Conservation (phyloP, 37 sponge, comb jelly and placozoan species). For the Ianthella basta region DNA sequence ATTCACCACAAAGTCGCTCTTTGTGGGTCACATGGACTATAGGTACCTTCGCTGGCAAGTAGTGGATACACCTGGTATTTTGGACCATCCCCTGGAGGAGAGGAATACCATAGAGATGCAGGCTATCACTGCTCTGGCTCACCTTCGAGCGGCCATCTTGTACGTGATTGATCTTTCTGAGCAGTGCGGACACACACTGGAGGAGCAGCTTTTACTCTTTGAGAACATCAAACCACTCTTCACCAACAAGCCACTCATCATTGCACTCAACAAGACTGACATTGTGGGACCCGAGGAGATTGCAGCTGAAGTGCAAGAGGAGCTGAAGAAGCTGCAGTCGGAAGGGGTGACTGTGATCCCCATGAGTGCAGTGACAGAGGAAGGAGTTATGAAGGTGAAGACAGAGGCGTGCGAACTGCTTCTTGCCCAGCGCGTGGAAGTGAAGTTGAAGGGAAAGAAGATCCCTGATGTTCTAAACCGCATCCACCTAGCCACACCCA, state of each 20-base stretch:
- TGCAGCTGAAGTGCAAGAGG: slow-evolving; percentile 46
- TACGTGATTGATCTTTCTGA: slow-evolving; percentile 96
- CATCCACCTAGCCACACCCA: slow-evolving; percentile 91
- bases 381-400: slow-evolving; percentile 89
- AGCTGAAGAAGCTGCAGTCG: slow-evolving; percentile 60
- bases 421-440: slow-evolving; percentile 90
- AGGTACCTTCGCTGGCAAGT: slow-evolving; percentile 98
- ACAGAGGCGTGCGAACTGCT: slow-evolving; percentile 88
- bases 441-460: slow-evolving; percentile 94
- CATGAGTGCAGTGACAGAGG: slow-evolving; percentile 97
- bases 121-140: slow-evolving; percentile 99
- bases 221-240: slow-evolving; percentile 95
- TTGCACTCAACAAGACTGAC: slow-evolving; percentile 96
- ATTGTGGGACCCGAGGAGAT: slow-evolving; percentile 77
- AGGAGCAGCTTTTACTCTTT: slow-evolving; percentile 92
- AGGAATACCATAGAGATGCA: slow-evolving; percentile 99
- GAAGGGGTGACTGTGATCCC: slow-evolving; percentile 77
- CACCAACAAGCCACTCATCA: slow-evolving; percentile 89
- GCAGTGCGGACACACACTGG: slow-evolving; percentile 95
- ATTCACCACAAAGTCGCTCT: slow-evolving; percentile 99
- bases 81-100: slow-evolving; percentile 97
- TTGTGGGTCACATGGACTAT: slow-evolving; percentile 99
- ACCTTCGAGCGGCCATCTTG: slow-evolving; percentile 91
- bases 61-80: slow-evolving; percentile 97
- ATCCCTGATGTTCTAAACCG: slow-evolving; percentile 79